Evolutionary conservation across 2,888 invertebrate species (phyloP), one percentile per base, ranked within the genome.

Genomic region (Catocala sponsa): DNA sequence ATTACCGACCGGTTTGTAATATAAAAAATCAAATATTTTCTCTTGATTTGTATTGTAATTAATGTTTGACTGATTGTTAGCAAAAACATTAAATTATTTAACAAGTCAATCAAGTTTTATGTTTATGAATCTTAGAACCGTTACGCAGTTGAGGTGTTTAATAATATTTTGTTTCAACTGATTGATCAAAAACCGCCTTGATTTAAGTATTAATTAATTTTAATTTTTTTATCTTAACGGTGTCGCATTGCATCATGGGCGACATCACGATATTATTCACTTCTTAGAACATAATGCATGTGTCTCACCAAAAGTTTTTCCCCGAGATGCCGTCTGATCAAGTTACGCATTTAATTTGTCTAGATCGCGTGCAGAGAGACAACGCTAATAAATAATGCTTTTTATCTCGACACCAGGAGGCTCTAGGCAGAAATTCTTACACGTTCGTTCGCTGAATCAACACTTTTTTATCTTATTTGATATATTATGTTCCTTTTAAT

Each of bases 291-390:
- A 84, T 86, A 82, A 83, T 82, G 79, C 72, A 71, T 65, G 70
- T 76, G 76, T 78, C 75, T 75, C 79, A 86, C 86, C 81, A 79
- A 86, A 87, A 86, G 80, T 80, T n/a, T 81, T 85, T 81, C 79
- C 81, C 71, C 78, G 73, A 77, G 81, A 79, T 76, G 81, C 79
- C 76, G 75, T 79, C 82, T 82, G 89, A 91, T 93, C 93, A 91
- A 84, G 91, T 94, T 92, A 91, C 93, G 78, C 81, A 80, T 88
- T 91, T 90, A 91, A 92, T 94, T 94, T 92, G 92, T 94, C 91
- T 90, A 91, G 91, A 91, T 91, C 87, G 91, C 92, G 87, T 91
- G 91, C 88, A 85, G 82, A 79, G 81, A 80, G 88, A 88, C 90
- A 87, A 82, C 80, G 70, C 84, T 82, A 82, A 92, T 94, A 93